Conservation (phyloP, 2,888 invertebrate species). For the Amphiduros pacificus region DNA sequence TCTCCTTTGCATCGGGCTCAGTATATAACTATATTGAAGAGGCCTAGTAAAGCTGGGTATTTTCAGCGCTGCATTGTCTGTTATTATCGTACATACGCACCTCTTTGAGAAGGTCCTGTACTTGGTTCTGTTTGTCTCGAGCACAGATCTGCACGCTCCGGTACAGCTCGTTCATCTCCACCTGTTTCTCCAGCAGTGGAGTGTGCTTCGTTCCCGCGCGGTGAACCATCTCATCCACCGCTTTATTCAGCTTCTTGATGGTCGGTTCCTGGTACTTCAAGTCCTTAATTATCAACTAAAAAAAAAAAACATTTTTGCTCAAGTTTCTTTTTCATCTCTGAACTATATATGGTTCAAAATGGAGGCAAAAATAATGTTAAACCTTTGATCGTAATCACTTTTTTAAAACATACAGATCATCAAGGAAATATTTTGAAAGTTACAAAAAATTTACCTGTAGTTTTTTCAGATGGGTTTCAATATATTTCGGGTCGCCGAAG, state of each 20-base stretch:
- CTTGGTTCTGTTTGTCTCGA: slow-evolving; percentile 53
- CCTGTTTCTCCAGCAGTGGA: slow-evolving; percentile 42
- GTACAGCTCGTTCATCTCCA: slow-evolving; percentile 52
- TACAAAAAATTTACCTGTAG: slow-evolving; percentile 51
- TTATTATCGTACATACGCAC: slow-evolving; percentile 35
- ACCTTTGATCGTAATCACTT: too few relatives aligned
- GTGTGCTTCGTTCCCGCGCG: slow-evolving; percentile 28
- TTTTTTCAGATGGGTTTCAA: slow-evolving; percentile 57
- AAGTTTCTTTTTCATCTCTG: too few relatives aligned
- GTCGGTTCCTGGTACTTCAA: slow-evolving; percentile 48
- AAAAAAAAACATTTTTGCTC: too few relatives aligned
- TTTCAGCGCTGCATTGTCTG: not conserved
- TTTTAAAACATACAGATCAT: too few relatives aligned
- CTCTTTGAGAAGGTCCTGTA: slow-evolving; percentile 55
- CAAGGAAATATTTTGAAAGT: too few relatives aligned
- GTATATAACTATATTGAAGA: too few relatives aligned
- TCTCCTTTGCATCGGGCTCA: too few relatives aligned
- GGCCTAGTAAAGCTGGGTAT: too few relatives aligned
- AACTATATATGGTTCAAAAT: too few relatives aligned
- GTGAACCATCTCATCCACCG: slow-evolving; percentile 45
- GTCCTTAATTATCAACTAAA: slow-evolving; percentile 52
- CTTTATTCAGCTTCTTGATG: slow-evolving; percentile 48
- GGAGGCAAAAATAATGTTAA: too few relatives aligned
- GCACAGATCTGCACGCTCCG: slow-evolving; percentile 35
- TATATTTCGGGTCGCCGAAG: slow-evolving; percentile 54